phyloP scores from a whole-genome alignment of 2,888 invertebrate species.

The Brachypterus glaber region DNA sequence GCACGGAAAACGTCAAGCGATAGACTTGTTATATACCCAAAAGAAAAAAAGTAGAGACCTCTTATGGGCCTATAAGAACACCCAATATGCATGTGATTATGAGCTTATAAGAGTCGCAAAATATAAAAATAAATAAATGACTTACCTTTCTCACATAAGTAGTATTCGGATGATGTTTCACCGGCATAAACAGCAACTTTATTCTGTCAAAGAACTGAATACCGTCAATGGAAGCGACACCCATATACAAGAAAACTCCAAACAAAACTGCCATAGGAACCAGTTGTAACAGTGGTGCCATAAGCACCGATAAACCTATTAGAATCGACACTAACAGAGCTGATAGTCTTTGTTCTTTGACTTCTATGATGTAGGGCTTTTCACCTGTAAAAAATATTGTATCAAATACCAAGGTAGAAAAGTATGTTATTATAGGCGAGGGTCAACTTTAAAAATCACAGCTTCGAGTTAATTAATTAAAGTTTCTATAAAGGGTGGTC shows the following conservation, averaged over 20 bases:
- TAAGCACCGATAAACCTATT: constrained; percentile 75
- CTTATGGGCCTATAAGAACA: constrained; percentile 3
- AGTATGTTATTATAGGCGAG: no score
- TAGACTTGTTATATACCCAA: no score
- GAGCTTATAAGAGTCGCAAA: neutral
- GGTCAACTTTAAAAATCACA: no score
- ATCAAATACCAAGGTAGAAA: no score
- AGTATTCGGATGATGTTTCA: constrained; percentile 88
- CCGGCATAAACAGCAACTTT: constrained; percentile 84
- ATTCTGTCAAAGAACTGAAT: constrained; percentile 90
- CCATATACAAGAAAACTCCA: constrained; percentile 96
- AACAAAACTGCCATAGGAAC: constrained; percentile 96
- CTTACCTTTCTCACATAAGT: constrained; percentile 80
- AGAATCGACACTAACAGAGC: constrained; percentile 70
- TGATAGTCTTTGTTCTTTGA: constrained; percentile 86
- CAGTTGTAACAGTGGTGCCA: constrained; percentile 62
- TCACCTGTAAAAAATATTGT: no score
- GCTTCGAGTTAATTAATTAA: no score
- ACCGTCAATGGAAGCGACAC: constrained; percentile 86
- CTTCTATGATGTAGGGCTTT: constrained; percentile 80
- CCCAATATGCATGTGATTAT: no score
- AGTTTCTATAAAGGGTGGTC: no score
- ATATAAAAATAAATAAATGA: constrained; percentile 11
- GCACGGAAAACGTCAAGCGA: no score
- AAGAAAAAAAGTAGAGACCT: no score